Base-by-base conservation (phyloP, 30 jellyfish, hydroid and myxozoan genomes). In the Mastigias papua region DNA sequence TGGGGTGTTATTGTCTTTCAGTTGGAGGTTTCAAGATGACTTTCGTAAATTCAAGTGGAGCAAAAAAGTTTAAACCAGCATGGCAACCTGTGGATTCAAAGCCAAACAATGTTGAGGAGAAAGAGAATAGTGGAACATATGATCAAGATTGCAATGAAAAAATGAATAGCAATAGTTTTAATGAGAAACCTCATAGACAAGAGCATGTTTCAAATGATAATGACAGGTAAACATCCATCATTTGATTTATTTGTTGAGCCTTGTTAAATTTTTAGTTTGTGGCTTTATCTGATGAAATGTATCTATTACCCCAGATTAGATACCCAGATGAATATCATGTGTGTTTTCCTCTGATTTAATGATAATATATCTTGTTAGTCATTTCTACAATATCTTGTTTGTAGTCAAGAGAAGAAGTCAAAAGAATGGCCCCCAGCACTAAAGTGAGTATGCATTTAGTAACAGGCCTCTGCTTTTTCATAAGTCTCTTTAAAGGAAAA, bases 381-480 rank as follows among this genome's bases (percentile, higher is more conserved):
- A 42, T 42, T 42, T 42, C 13, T 54, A 21, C 25, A 46, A 11
- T 54, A 3, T 54, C 17, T 6, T 21, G 27, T 54, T 84, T 73
- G 9, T 23, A 84, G 81, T 9, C 74, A 57, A 42, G 77, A 87
- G 30, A 64, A 68, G 58, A 87, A 87, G 42, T 77, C 77, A 34
- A 93, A 78, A 69, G 99, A 91, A 33, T 90, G 98, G 99, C 99
- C 99, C 0, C 89, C 90, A 2, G 82, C 98, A 9, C 48, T 95
- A 93, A 95, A 86, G 95, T 89, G 76, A 73, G 97, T 63, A 6
- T 50, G 31, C 15, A 10, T n/a, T n/a, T n/a, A n/a, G n/a, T n/a
- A n/a, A n/a, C n/a, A n/a, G n/a, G n/a, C n/a, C n/a, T n/a, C n/a
- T n/a, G n/a, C n/a, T n/a, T n/a, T n/a, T n/a, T n/a, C n/a, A n/a